Evolutionary conservation across 2,113 vertebrate genomes (phyloP).

Genomic region (Vanacampus margaritifer): DNA sequence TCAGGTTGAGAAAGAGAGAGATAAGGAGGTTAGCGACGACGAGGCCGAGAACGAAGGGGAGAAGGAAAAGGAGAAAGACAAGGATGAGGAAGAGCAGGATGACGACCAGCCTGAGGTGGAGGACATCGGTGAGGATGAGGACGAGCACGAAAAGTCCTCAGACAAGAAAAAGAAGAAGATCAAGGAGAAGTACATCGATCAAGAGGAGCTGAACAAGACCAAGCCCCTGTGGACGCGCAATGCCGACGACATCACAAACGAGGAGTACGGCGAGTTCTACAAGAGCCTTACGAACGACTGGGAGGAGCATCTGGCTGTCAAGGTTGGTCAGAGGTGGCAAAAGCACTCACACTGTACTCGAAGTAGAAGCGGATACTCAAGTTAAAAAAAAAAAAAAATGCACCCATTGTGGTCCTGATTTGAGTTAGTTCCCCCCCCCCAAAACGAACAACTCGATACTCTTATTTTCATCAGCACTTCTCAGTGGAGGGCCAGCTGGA

Average conservation of each 20-base stretch:
- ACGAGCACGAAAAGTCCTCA: conserved; percentile 60
- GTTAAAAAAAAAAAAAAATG: too few species aligned
- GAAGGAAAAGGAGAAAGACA: conserved; percentile 52
- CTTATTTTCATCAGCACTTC: conserved; percentile 78
- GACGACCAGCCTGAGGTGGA: conserved; percentile 79
- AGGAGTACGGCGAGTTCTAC: conserved; percentile 94
- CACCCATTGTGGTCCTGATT: background rate
- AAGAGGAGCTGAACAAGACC: conserved; percentile 80
- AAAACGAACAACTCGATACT: background rate
- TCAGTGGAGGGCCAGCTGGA: conserved; percentile 97
- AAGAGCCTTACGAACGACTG: conserved; percentile 89
- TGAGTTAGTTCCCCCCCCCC: background rate
- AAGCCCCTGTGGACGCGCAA: conserved; percentile 92
- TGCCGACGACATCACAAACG: conserved; percentile 91
- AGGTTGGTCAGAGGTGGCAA: conserved; percentile 48
- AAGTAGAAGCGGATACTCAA: background rate
- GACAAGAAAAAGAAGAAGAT: conserved; percentile 79
- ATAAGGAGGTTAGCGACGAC: conserved; percentile 92
- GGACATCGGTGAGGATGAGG: conserved; percentile 78
- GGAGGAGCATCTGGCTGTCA: conserved; percentile 81
- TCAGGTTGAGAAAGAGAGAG: conserved; percentile 89
- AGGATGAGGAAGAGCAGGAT: conserved; percentile 63
- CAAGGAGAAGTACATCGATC: conserved; percentile 81
- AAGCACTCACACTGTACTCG: background rate
- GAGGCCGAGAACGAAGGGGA: conserved; percentile 82